phyloP scores from a whole-genome alignment of 1,140 invertebrate genomes.

The Dendrolimus punctatus region DNA sequence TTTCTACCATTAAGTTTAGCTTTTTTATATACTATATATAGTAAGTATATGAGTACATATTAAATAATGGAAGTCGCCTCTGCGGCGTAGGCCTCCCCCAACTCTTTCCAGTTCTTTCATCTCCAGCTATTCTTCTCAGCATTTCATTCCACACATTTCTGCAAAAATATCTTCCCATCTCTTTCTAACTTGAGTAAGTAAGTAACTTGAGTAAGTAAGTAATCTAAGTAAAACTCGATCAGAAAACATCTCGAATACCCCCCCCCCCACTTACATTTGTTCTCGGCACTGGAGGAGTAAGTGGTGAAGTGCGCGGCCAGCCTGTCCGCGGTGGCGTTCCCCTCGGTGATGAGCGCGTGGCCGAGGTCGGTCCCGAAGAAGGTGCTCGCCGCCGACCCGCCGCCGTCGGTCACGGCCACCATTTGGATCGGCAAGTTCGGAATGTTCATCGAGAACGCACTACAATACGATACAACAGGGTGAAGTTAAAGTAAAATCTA shows the following conservation, averaged over 20 bases:
- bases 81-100: too few species aligned
- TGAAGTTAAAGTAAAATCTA: too few species aligned
- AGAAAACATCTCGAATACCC: neutral
- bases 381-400: conserved; percentile 81
- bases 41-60: too few species aligned
- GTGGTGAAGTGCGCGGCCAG: conserved; percentile 95
- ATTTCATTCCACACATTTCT: neutral
- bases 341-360: conserved; percentile 93
- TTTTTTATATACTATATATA: too few species aligned
- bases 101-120: too few species aligned
- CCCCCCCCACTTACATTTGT: conserved; percentile 80
- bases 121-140: too few species aligned
- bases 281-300: conserved; percentile 84
- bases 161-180: neutral
- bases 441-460: conserved; percentile 95
- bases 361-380: conserved; percentile 93
- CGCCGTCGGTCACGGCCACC: conserved; percentile 92
- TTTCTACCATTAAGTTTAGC: too few species aligned
- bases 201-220: too few species aligned
- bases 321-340: conserved; percentile 92
- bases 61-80: too few species aligned
- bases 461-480: conserved; percentile 32
- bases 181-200: too few species aligned
- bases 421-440: conserved; percentile 96
- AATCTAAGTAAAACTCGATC: too few species aligned